A percentile compares a stretch with the other conserved stretches of the same genome.
These are phyloP conservation scores for Mionectes macconnelli DNA, from an alignment of 2,113 vertebrate species.

Conservation along the genomic window DNA sequence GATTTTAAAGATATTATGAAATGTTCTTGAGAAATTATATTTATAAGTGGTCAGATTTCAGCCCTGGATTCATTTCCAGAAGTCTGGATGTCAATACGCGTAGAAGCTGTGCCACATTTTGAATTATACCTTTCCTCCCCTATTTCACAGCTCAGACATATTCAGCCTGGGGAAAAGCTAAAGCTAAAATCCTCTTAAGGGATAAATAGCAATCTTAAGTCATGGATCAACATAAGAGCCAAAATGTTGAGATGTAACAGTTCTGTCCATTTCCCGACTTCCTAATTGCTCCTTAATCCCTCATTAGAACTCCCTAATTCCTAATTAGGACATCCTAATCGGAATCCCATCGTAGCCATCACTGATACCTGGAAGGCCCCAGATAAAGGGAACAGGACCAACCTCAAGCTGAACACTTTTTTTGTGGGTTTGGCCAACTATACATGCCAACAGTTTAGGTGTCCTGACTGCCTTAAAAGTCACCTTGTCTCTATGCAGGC, in stretches of 20 bases:
- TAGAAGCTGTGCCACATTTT: not conserved
- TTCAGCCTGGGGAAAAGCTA: slow-evolving; percentile 11
- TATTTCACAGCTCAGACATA: not conserved
- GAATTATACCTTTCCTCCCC: not conserved
- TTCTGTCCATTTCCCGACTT: not conserved
- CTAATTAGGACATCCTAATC: not conserved
- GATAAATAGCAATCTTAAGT: slow-evolving; percentile 46
- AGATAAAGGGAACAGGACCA: not conserved
- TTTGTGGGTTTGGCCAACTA: not conserved
- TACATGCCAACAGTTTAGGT: not conserved
- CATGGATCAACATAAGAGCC: not conserved
- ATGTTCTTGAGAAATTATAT: not conserved
- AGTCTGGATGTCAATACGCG: not conserved
- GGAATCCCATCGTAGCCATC: not conserved
- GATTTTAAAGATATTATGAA: not conserved
- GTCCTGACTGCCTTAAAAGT: not conserved
- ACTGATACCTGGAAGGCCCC: not conserved
- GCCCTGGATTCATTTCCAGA: not conserved
- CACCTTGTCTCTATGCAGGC: not conserved
- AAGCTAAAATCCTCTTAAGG: slow-evolving; percentile 41
- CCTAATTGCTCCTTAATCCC: not conserved
- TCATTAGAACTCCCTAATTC: slow-evolving; percentile 9
- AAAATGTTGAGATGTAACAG: not conserved
- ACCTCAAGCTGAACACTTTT: not conserved
- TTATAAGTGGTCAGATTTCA: not conserved